These are phyloP conservation scores for Phrynocephalus guinanensis DNA, from an alignment of 2,797 vertebrate species.

Conservation along the genomic window DNA sequence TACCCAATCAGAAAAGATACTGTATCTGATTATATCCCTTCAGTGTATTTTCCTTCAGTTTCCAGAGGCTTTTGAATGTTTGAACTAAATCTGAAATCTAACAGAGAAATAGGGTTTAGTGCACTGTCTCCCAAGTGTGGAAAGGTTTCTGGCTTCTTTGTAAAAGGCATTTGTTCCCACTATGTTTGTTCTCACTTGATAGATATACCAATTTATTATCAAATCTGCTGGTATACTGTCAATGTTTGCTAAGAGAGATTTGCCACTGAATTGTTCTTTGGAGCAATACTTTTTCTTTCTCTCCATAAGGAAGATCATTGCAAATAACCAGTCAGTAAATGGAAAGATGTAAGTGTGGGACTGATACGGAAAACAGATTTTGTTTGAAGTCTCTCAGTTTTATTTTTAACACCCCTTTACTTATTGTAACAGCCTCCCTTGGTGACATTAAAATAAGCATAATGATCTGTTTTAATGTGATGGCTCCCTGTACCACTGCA, in stretches of 20 bases:
- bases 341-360: background rate
- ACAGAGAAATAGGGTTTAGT: background rate
- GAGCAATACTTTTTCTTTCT: background rate
- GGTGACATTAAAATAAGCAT: background rate
- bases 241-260: constrained; percentile 27
- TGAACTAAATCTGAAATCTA: background rate
- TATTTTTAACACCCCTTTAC: background rate
- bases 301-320: background rate
- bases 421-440: background rate
- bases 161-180: constrained; percentile 20
- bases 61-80: background rate
- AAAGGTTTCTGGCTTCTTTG: background rate
- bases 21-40: background rate
- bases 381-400: constrained; percentile 2
- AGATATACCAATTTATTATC: constrained; percentile 33
- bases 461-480: background rate
- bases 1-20: background rate
- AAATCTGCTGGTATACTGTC: constrained; percentile 17
- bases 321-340: constrained; percentile 1
- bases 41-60: background rate
- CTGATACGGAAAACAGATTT: constrained; percentile 19
- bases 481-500: background rate
- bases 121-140: background rate
- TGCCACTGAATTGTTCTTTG: constrained; percentile 25
- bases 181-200: constrained; percentile 35